phyloP scores from a whole-genome alignment of 2,797 vertebrate species.

The Catharus ustulatus region DNA sequence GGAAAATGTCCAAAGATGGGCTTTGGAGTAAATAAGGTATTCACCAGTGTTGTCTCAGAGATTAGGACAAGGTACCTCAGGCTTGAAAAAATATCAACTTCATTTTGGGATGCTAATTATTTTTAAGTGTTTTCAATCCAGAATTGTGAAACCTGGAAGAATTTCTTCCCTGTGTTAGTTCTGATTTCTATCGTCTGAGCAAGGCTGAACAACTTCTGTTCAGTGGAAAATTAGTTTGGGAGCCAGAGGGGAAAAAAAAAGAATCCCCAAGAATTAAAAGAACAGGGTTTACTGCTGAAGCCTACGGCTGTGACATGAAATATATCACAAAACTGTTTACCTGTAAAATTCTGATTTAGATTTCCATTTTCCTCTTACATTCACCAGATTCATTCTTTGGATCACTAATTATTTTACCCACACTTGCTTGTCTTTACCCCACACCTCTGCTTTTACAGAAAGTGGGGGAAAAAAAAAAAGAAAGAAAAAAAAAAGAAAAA shows the following conservation, averaged over 20 bases:
- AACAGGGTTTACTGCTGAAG: neutral
- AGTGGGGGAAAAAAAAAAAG: no score
- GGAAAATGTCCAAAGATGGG: neutral
- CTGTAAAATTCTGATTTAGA: neutral
- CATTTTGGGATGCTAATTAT: neutral
- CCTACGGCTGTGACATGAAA: neutral
- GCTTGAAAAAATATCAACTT: neutral
- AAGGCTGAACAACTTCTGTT: conserved; percentile 21
- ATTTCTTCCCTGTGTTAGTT: neutral
- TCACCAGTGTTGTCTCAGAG: neutral
- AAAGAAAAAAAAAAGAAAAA: neutral
- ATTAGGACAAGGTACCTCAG: neutral
- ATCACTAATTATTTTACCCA: neutral
- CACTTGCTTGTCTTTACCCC: neutral
- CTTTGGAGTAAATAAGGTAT: neutral
- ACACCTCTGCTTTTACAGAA: rapidly evolving
- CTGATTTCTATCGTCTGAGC: neutral
- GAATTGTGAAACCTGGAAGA: neutral
- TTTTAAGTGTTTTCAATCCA: neutral
- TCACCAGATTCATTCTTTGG: neutral
- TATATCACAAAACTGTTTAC: neutral
- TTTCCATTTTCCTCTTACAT: conserved; percentile 15
- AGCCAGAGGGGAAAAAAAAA: neutral
- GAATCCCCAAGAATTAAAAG: neutral
- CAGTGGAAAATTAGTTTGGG: conserved; percentile 22